phyloP scores from a whole-genome alignment of 2,888 invertebrate species.

The Cosmorhoe ocellata region DNA sequence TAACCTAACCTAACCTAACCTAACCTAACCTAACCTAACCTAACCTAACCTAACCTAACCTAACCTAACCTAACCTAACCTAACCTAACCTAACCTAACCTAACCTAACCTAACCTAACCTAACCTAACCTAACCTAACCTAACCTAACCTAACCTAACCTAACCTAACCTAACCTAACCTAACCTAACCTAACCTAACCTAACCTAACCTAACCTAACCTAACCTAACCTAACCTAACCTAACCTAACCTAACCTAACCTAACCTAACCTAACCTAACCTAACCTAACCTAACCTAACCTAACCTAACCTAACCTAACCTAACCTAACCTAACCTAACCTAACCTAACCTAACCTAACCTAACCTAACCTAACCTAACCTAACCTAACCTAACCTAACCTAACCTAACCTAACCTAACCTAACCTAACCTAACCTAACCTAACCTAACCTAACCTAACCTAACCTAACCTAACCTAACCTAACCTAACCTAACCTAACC shows the following conservation, averaged over 20 bases:
- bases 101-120: conserved; percentile 23
- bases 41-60: conserved; percentile 23
- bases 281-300: conserved; percentile 23
- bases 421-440: conserved; percentile 24
- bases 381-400: conserved; percentile 30
- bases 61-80: conserved; percentile 22
- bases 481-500: conserved; percentile 22
- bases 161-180: conserved; percentile 25
- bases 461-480: conserved; percentile 22
- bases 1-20: conserved; percentile 22
- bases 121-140: conserved; percentile 24
- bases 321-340: conserved; percentile 31
- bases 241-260: conserved; percentile 18
- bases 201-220: conserved; percentile 20
- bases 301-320: conserved; percentile 26
- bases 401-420: conserved; percentile 26
- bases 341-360: conserved; percentile 22
- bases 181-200: conserved; percentile 21
- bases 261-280: conserved; percentile 13
- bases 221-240: conserved; percentile 20
- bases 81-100: conserved; percentile 23
- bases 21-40: conserved; percentile 22
- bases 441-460: conserved; percentile 24
- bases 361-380: conserved; percentile 23
- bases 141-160: conserved; percentile 23